phyloP scores from a whole-genome alignment of 2,113 vertebrate species.

The Cyphomyrus plagiostoma region DNA sequence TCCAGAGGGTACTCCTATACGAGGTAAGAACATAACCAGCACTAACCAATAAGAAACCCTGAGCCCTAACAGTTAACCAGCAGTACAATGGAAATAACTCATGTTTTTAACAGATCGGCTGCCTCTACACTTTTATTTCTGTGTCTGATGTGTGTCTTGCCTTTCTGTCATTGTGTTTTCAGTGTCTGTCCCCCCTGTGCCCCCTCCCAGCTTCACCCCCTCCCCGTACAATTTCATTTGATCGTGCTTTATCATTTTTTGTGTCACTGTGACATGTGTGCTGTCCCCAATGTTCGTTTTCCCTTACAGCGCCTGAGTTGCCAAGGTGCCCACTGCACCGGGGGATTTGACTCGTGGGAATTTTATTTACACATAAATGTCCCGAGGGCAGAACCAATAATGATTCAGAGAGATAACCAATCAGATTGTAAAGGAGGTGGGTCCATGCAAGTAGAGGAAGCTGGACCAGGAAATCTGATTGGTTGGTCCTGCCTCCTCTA shows the following conservation, averaged over 20 bases:
- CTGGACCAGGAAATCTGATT: no score
- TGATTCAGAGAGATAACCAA: neutral
- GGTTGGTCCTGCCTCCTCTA: no score
- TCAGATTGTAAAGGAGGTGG: neutral
- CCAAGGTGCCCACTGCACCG: neutral
- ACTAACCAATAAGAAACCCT: constrained; percentile 35
- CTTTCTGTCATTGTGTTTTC: constrained; percentile 34
- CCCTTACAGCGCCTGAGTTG: neutral
- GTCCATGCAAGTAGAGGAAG: no score
- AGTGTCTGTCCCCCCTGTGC: constrained; percentile 27
- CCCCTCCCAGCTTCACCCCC: constrained; percentile 23
- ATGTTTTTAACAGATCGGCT: neutral
- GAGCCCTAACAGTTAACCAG: constrained; percentile 18
- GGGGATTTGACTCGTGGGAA: neutral
- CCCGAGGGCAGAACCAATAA: neutral
- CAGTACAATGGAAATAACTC: neutral
- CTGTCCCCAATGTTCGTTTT: neutral
- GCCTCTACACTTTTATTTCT: constrained; percentile 31
- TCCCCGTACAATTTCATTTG: constrained; percentile 17
- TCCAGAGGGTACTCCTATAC: constrained; percentile 96
- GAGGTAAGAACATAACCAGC: constrained; percentile 77
- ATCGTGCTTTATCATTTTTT: neutral
- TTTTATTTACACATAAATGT: neutral
- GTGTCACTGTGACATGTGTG: constrained; percentile 31
- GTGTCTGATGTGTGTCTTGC: constrained; percentile 24